These are phyloP conservation scores for Vicugna pacos DNA, from an alignment of 2,113 vertebrate genomes.

Conservation along the genomic window DNA sequence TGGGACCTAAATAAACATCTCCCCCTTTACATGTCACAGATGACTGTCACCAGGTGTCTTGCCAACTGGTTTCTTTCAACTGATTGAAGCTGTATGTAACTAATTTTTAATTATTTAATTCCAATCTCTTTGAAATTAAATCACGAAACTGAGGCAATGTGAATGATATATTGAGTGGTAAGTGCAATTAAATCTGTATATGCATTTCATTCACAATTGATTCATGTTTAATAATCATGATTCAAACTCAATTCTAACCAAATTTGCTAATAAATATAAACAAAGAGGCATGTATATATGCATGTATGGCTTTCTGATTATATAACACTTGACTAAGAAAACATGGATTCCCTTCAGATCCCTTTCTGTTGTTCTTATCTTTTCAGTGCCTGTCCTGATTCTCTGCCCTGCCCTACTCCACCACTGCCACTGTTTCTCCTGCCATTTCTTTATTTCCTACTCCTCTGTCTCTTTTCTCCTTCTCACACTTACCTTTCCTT, in stretches of 20 bases:
- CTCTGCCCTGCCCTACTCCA: not conserved
- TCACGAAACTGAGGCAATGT: not conserved
- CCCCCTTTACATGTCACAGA: not conserved
- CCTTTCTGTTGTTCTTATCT: not conserved
- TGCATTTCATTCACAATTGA: constrained; percentile 31
- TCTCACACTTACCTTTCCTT: not conserved
- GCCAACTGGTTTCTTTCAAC: not conserved
- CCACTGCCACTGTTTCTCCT: not conserved
- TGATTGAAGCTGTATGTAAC: not conserved
- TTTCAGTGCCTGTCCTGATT: not conserved
- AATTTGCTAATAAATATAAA: not conserved
- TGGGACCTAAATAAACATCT: not conserved
- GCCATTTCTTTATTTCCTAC: not conserved
- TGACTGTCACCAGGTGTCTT: not conserved
- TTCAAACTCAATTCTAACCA: not conserved
- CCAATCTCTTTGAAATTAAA: not conserved
- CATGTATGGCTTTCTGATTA: not conserved
- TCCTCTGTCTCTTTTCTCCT: not conserved
- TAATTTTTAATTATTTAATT: constrained; percentile 1
- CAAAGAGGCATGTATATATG: not conserved
- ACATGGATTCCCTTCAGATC: not conserved
- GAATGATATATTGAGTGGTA: not conserved
- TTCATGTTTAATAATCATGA: not conserved
- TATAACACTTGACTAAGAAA: not conserved
- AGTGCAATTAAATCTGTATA: not conserved